Evolutionary conservation across 2,888 invertebrate species (phyloP).

Genomic region (Cheiracanthium punctorium): DNA sequence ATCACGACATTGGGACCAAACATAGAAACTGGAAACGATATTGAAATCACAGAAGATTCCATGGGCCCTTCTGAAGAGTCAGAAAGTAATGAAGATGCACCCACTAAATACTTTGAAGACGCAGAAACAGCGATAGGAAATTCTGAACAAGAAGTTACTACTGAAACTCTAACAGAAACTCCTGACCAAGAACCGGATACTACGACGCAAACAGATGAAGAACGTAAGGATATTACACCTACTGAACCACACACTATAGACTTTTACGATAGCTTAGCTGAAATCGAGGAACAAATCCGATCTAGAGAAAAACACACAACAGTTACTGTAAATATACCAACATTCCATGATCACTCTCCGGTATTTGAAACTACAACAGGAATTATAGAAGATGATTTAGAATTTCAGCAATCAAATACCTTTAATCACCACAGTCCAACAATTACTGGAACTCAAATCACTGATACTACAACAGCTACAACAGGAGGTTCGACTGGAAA

Average conservation of each 20-base stretch:
- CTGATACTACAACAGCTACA: neutral
- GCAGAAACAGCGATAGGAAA: constrained; percentile 13
- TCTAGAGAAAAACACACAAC: constrained; percentile 12
- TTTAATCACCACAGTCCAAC: neutral
- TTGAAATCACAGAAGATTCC: constrained; percentile 22
- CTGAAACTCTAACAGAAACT: neutral
- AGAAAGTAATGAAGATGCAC: constrained; percentile 15
- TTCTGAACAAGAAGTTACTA: neutral
- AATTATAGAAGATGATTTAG: neutral
- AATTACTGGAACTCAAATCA: neutral
- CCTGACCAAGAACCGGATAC: neutral
- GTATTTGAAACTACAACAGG: constrained; percentile 21
- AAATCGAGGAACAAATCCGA: constrained; percentile 38
- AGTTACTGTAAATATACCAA: constrained; percentile 48
- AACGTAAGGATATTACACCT: neutral
- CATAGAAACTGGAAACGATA: constrained; percentile 36
- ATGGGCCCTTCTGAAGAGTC: constrained; percentile 14
- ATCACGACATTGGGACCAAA: constrained; percentile 29
- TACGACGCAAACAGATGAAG: neutral
- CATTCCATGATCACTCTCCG: neutral
- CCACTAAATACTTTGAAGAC: neutral
- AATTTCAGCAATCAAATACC: neutral
- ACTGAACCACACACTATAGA: neutral
- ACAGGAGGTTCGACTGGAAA: neutral
- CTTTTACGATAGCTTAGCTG: constrained; percentile 48